Conservation (phyloP, 2,888 invertebrate genomes). For the Sepiola atlantica region DNA sequence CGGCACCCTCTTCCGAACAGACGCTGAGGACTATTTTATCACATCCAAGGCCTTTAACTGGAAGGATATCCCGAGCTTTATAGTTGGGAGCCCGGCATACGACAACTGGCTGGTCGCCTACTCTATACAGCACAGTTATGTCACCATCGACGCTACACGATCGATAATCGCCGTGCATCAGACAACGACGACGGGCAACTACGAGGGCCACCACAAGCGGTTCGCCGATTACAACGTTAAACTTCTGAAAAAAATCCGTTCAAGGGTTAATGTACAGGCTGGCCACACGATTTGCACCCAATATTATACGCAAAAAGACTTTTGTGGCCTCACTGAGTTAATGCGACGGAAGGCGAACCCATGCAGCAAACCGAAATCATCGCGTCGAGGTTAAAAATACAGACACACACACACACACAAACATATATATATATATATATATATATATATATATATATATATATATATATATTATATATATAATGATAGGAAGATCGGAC, state of each 20-base stretch:
- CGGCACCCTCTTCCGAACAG: slow-evolving; percentile 61
- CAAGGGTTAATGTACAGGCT: slow-evolving; percentile 57
- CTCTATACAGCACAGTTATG: slow-evolving; percentile 56
- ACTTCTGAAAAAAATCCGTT: slow-evolving; percentile 57
- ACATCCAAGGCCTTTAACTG: slow-evolving; percentile 64
- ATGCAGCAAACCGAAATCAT: slow-evolving; percentile 2
- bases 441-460: too few relatives aligned
- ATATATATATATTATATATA: too few relatives aligned
- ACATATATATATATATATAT: too few relatives aligned
- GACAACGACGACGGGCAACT: slow-evolving; percentile 64
- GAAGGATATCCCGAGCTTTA: slow-evolving; percentile 65
- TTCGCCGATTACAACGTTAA: slow-evolving; percentile 62
- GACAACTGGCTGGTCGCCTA: slow-evolving; percentile 69
- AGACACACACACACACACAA: too few relatives aligned
- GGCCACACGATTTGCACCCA: slow-evolving; percentile 56
- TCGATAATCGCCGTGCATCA: slow-evolving; percentile 67
- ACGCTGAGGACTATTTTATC: slow-evolving; percentile 67
- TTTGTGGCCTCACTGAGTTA: slow-evolving; percentile 50
- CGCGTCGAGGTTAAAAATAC: background rate
- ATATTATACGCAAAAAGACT: slow-evolving; percentile 48
- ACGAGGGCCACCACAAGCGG: slow-evolving; percentile 59
- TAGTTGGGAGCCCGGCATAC: slow-evolving; percentile 67
- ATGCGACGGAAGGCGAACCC: slow-evolving; percentile 45
- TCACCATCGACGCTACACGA: slow-evolving; percentile 62
- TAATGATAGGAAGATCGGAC: too few relatives aligned